Percentiles rank a stretch among this genome's conserved stretches.
Conservation (phyloP, 2,797 vertebrate species). For the Nyctibius grandis region DNA sequence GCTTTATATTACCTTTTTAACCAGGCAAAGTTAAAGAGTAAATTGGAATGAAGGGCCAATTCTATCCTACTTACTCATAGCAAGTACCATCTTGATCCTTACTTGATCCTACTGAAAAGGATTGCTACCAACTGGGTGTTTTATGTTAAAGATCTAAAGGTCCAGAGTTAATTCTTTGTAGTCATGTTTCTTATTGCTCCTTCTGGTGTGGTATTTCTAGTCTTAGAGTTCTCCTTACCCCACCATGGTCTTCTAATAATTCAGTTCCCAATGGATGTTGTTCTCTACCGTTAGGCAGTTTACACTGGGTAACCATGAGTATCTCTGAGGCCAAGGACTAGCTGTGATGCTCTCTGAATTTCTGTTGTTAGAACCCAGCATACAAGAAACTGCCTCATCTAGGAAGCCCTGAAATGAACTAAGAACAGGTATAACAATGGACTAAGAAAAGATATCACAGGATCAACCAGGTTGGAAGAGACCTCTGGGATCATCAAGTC, state of each 20-base stretch:
- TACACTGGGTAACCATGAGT: background rate
- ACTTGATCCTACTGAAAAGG: background rate
- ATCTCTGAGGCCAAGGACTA: background rate
- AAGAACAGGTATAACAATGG: no score
- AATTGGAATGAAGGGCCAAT: background rate
- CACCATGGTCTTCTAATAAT: fast-evolving
- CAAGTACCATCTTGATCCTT: background rate
- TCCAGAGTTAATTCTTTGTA: background rate
- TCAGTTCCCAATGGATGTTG: background rate
- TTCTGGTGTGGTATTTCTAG: background rate
- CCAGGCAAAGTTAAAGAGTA: background rate
- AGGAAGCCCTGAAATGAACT: background rate
- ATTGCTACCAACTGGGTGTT: background rate
- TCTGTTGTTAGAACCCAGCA: background rate
- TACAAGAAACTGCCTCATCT: background rate
- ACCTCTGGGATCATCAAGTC: no score
- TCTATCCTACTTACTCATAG: background rate
- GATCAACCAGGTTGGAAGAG: no score
- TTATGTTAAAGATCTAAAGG: background rate
- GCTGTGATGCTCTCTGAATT: background rate
- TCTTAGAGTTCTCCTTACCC: background rate
- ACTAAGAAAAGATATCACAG: fast-evolving
- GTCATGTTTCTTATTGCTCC: background rate
- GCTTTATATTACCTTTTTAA: background rate
- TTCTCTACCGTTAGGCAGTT: background rate